Evolutionary conservation across 2,797 vertebrate species (phyloP).

Genomic region (Pogoniulus pusillus): DNA sequence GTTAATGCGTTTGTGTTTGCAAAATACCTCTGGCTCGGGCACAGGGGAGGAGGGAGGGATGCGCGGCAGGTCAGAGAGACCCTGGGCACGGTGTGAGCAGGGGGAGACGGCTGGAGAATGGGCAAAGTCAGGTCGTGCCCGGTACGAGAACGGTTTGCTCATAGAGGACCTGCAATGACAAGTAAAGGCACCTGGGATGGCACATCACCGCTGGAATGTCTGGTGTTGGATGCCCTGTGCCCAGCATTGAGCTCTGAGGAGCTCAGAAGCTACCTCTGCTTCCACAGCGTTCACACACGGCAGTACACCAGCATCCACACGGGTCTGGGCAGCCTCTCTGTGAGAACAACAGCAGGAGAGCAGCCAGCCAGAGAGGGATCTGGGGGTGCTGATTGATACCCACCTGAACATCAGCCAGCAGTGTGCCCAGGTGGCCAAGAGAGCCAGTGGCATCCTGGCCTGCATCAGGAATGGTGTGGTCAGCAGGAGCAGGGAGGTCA

Average conservation of each 20-base stretch:
- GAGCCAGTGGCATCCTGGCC: too few relatives aligned
- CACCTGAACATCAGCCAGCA: too few relatives aligned
- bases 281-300: rapidly evolving
- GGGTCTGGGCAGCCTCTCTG: not conserved
- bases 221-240: not conserved
- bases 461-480: too few relatives aligned
- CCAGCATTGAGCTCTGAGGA: rapidly evolving
- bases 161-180: not conserved
- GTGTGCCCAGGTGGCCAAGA: too few relatives aligned
- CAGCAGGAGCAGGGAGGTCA: too few relatives aligned
- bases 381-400: too few relatives aligned
- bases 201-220: rapidly evolving
- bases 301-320: rapidly evolving
- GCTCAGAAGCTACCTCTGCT: rapidly evolving
- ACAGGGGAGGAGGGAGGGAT: not conserved
- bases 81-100: not conserved
- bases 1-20: constrained; percentile 72
- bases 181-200: not conserved
- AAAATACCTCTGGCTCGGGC: constrained; percentile 61
- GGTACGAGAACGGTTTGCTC: not conserved
- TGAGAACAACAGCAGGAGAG: too few relatives aligned
- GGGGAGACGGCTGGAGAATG: not conserved
- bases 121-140: not conserved
- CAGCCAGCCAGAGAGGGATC: too few relatives aligned
- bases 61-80: not conserved